Percentiles rank a stretch among this genome's conserved stretches.
These are phyloP conservation scores for Zygothrica quintamaculata DNA, from an alignment of 2,888 invertebrate genomes.

Conservation along the genomic window DNA sequence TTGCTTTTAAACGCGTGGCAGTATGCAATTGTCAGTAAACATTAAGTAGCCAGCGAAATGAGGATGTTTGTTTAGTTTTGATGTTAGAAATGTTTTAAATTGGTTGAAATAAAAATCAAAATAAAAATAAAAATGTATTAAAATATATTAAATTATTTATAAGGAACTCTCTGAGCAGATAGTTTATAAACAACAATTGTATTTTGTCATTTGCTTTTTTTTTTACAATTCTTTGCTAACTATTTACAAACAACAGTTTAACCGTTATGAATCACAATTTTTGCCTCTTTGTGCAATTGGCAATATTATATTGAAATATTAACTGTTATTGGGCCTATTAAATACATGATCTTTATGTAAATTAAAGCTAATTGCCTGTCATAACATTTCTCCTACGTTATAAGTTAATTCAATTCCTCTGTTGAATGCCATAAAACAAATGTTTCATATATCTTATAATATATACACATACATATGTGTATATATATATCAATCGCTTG, in stretches of 20 bases:
- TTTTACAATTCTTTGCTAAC: conserved; percentile 20
- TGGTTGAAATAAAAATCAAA: conserved; percentile 5
- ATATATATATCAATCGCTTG: too few species aligned
- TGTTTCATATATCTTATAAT: too few species aligned
- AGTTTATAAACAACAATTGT: conserved; percentile 17
- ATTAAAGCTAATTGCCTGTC: conserved; percentile 68
- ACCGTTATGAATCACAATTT: conserved; percentile 49
- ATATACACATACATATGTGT: too few species aligned
- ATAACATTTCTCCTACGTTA: conserved; percentile 41
- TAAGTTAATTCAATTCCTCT: conserved; percentile 31
- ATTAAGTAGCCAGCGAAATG: neutral
- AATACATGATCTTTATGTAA: conserved; percentile 4
- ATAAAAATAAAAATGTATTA: conserved; percentile 9
- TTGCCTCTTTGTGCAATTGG: conserved; percentile 24
- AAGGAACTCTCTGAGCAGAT: conserved; percentile 44
- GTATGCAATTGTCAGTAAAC: conserved; percentile 32
- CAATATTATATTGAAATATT: conserved; percentile 14
- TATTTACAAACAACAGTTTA: conserved; percentile 47
- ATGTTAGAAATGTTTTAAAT: too few species aligned
- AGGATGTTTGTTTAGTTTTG: too few species aligned
- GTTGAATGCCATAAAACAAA: conserved; percentile 14
- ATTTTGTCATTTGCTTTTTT: too few species aligned
- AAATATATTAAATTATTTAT: conserved; percentile 2
- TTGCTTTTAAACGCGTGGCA: conserved; percentile 31
- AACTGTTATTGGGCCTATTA: neutral